Conservation (phyloP, 2,888 invertebrate genomes). For the Disparrhopalites patrizii region DNA sequence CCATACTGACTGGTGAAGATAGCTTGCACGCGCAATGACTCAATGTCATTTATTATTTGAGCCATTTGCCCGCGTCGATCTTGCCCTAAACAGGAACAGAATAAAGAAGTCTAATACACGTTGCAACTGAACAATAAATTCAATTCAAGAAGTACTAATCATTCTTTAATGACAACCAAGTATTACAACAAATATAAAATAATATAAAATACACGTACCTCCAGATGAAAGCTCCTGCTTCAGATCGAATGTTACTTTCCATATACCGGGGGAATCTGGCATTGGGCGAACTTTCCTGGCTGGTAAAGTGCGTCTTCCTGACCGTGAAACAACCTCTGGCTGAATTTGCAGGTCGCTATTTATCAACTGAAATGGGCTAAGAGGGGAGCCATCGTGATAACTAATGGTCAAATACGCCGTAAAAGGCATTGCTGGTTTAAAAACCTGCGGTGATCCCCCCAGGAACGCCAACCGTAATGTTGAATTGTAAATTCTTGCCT, state of each 20-base stretch:
- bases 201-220: slow-evolving; percentile 5
- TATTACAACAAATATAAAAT: neutral
- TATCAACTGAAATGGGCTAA: slow-evolving; percentile 62
- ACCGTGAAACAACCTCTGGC: slow-evolving; percentile 60
- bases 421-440: slow-evolving; percentile 92
- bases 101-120: neutral
- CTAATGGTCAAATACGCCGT: slow-evolving; percentile 80
- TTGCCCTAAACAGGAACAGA: slow-evolving; percentile 12
- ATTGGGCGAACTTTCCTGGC: slow-evolving; percentile 61
- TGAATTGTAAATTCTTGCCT: slow-evolving; percentile 82
- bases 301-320: slow-evolving; percentile 64
- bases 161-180: too few relatives aligned
- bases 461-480: slow-evolving; percentile 76
- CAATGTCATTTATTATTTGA: slow-evolving; percentile 63
- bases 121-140: neutral
- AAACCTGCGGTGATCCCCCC: slow-evolving; percentile 82
- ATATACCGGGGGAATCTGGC: slow-evolving; percentile 67
- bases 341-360: slow-evolving; percentile 65
- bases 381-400: slow-evolving; percentile 82
- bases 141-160: neutral
- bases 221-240: slow-evolving; percentile 40
- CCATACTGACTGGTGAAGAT: slow-evolving; percentile 56
- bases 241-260: slow-evolving; percentile 73
- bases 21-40: slow-evolving; percentile 65
- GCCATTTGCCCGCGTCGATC: slow-evolving; percentile 55